phyloP scores from a whole-genome alignment of 2,888 invertebrate species.

The Philonicus albiceps region DNA sequence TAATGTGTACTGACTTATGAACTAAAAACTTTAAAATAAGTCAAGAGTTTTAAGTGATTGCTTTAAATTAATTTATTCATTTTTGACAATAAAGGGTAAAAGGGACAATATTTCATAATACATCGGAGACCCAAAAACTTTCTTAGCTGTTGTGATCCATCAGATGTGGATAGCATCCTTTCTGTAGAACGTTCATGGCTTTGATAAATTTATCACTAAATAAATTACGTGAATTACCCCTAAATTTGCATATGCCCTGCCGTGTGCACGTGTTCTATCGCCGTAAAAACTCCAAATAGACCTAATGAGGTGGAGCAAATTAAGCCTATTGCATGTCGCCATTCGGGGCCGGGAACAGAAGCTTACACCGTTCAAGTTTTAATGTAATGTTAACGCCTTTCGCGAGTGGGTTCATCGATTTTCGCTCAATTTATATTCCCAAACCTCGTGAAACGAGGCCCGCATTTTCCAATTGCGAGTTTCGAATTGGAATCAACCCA shows the following conservation, averaged over 20 bases:
- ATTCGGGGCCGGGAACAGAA: neutral
- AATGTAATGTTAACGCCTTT: neutral
- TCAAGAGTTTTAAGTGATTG: neutral
- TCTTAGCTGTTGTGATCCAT: neutral
- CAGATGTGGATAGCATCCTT: no score
- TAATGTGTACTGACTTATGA: neutral
- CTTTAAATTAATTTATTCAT: no score
- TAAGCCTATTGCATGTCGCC: neutral
- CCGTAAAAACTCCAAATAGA: neutral
- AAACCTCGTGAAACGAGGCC: neutral
- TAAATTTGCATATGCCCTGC: neutral
- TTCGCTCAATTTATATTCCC: neutral
- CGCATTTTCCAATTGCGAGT: neutral
- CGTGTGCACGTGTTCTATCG: neutral
- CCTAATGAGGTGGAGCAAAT: neutral
- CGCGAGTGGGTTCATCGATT: neutral
- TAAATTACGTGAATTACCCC: neutral
- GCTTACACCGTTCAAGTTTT: neutral
- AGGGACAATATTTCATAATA: neutral
- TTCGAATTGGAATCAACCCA: no score
- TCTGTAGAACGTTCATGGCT: neutral
- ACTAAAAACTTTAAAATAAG: neutral
- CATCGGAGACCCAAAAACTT: neutral
- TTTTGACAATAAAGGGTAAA: no score
- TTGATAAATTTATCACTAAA: neutral